These are phyloP conservation scores for Erythrocercus mccallii DNA, from an alignment of 2,113 vertebrate genomes.

Conservation along the genomic window DNA sequence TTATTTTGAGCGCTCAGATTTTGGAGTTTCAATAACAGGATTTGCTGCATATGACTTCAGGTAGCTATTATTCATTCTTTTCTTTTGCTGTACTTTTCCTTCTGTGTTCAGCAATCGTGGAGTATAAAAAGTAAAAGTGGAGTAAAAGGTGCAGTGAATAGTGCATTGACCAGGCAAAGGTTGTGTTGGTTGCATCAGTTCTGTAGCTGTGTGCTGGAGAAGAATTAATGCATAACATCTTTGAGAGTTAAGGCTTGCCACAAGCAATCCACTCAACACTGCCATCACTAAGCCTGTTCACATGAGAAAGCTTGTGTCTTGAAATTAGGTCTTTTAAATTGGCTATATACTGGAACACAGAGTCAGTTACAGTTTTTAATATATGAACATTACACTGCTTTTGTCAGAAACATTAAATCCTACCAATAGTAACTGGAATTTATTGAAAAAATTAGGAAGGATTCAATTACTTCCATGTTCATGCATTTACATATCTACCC, in stretches of 20 bases:
- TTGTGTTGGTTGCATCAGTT: neutral
- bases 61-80: slow-evolving; percentile 66
- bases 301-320: neutral
- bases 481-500: neutral
- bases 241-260: neutral
- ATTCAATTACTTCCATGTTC: neutral
- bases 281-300: neutral
- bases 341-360: neutral
- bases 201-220: neutral
- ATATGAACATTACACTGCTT: neutral
- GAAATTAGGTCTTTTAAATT: neutral
- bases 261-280: neutral
- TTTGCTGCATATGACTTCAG: slow-evolving; percentile 82
- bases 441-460: neutral
- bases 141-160: neutral
- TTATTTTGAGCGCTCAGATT: slow-evolving; percentile 76
- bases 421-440: neutral
- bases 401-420: neutral
- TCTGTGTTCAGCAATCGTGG: neutral
- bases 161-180: neutral
- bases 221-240: neutral
- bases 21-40: slow-evolving; percentile 78
- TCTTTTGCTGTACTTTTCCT: slow-evolving; percentile 21
- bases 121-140: too few species aligned
- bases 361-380: neutral